Evolutionary conservation across 2,888 invertebrate genomes (phyloP).

Genomic region (Caenorhabditis japonica): DNA sequence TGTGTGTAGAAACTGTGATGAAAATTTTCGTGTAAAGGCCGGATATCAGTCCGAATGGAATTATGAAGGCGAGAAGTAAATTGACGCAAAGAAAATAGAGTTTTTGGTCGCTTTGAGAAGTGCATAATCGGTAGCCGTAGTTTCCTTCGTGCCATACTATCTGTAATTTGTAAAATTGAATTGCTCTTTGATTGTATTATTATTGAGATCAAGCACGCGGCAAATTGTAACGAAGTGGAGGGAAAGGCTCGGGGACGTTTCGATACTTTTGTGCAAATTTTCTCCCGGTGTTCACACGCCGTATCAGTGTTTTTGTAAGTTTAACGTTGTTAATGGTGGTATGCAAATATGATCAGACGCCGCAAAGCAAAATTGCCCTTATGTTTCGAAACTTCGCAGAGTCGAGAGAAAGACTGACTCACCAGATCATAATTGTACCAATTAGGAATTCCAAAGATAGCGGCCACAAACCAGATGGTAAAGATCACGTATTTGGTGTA

Average conservation of each 20-base stretch:
- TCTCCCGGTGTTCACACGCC: too few relatives aligned
- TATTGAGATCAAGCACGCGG: too few relatives aligned
- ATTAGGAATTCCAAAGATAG: conserved; percentile 72
- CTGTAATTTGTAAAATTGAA: conserved; percentile 20
- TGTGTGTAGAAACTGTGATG: conserved; percentile 71
- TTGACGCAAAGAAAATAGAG: conserved; percentile 72
- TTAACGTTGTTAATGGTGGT: too few relatives aligned
- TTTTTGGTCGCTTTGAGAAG: conserved; percentile 67
- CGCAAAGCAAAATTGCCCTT: too few relatives aligned
- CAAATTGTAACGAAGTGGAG: too few relatives aligned
- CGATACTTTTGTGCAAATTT: too few relatives aligned
- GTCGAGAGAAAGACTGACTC: too few relatives aligned
- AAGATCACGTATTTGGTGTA: conserved; percentile 73
- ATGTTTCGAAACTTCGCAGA: too few relatives aligned
- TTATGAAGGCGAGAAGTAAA: conserved; percentile 73
- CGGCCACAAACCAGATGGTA: conserved; percentile 73
- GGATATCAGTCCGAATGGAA: conserved; percentile 74
- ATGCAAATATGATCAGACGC: too few relatives aligned
- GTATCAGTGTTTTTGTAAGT: too few relatives aligned
- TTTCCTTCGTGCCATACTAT: conserved; percentile 47
- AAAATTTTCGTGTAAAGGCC: conserved; percentile 75
- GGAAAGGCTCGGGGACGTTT: too few relatives aligned
- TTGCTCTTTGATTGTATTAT: too few relatives aligned
- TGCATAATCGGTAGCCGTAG: conserved; percentile 64
- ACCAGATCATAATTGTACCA: conserved; percentile 71